These are phyloP conservation scores for Penaeus chinensis DNA, from an alignment of 1,140 invertebrate species.

Conservation along the genomic window DNA sequence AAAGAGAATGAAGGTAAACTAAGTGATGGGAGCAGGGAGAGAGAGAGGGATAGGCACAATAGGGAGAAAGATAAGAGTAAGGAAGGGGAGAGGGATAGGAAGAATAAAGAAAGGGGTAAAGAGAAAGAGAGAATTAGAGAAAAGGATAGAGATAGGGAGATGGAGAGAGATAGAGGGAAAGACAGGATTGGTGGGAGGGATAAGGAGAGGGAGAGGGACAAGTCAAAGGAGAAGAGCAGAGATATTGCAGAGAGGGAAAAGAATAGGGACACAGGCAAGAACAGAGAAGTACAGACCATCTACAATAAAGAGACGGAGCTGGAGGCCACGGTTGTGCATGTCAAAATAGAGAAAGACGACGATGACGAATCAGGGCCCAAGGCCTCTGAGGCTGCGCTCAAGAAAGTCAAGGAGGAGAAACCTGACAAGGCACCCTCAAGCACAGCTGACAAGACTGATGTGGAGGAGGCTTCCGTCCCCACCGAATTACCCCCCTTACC, in stretches of 20 bases:
- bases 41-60: conserved; percentile 24
- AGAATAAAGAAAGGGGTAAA: not conserved
- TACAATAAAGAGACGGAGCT: conserved; percentile 35
- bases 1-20: conserved; percentile 48
- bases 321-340: conserved; percentile 40
- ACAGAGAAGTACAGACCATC: not conserved
- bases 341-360: conserved; percentile 55
- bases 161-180: conserved; percentile 11
- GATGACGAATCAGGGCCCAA: not conserved
- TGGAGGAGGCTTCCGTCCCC: not conserved
- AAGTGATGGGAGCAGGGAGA: conserved; percentile 26
- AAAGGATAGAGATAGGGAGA: not conserved
- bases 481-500: too few relatives aligned
- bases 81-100: conserved; percentile 16
- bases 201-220: not conserved
- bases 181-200: not conserved
- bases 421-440: conserved; percentile 34
- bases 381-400: conserved; percentile 19
- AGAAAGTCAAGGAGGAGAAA: conserved; percentile 51
- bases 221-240: conserved; percentile 18
- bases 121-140: not conserved
- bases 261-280: conserved; percentile 17
- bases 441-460: conserved; percentile 15
- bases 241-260: conserved; percentile 30
- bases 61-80: conserved; percentile 27